Base-by-base conservation (phyloP, 2,888 invertebrate species). In the Diaprepes abbreviatus region DNA sequence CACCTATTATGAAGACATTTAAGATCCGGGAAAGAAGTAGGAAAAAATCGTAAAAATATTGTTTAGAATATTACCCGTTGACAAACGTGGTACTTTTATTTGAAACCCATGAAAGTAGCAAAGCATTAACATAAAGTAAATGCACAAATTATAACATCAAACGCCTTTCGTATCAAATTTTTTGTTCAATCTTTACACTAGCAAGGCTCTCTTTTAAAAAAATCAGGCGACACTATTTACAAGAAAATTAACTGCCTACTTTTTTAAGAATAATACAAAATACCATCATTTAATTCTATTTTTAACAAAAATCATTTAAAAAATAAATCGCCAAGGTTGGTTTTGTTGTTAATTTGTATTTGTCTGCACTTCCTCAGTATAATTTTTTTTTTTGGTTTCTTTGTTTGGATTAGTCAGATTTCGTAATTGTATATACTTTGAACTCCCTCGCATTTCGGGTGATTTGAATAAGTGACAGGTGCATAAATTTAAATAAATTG, bases 401-500 rank as follows among this genome's bases (percentile, higher is more conserved):
- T 10, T 21, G 43, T 43, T 10, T 43, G 10, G n/a, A 19, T 35
- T n/a, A 43, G 9, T 43, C 19, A 5, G 19, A 21, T 43, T 43
- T 19, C 9, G 17, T 9, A 40, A 40, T 40, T 17, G 14, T 38
- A 38, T 1, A 12, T 40, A 24, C n/a, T 35, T 36, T 50, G 16
- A 63, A 50, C 54, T 43, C 64, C 55, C 64, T 38, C 55, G 55
- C 43, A 45, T 31, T 55, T 38, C 21, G n/a, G 19, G 40, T 12
- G 19, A 12, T 43, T 43, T 12, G 16, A 43, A 54, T 43, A 6
- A 55, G 31, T 28, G 17, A 64, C 54, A 54, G 64, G 43, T 54
- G 64, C 43, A 54, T 64, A 64, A 54, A 64, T 55, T 64, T 64
- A 31, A 63, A 48, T 59, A 36, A 63, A 36, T 36, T 21, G 16